A percentile compares a stretch with the other conserved stretches of the same genome.
These are phyloP conservation scores for Talpa occidentalis DNA, from an alignment of 2,113 vertebrate species.

Conservation along the genomic window DNA sequence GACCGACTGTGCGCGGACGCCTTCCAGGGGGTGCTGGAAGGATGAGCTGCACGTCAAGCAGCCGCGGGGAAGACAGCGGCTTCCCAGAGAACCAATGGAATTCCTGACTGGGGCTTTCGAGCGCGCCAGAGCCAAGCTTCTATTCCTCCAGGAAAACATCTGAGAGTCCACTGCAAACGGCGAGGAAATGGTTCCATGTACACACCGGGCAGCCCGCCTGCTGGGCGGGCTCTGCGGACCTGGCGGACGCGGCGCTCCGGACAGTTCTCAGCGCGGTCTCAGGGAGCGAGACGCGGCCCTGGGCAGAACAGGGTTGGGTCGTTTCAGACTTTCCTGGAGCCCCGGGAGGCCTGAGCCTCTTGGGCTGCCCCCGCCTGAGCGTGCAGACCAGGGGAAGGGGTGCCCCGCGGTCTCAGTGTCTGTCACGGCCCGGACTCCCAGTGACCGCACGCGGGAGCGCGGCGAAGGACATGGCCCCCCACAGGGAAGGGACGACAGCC, in stretches of 20 bases:
- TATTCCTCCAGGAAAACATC: background rate
- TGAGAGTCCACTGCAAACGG: background rate
- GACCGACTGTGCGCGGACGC: rapidly evolving
- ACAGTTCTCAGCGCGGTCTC: too few relatives aligned
- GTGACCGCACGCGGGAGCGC: too few relatives aligned
- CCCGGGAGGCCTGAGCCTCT: too few relatives aligned
- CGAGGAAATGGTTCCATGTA: rapidly evolving
- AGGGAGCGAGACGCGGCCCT: rapidly evolving
- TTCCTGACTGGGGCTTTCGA: background rate
- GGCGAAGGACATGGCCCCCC: too few relatives aligned
- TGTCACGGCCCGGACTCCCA: too few relatives aligned
- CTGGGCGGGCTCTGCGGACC: rapidly evolving
- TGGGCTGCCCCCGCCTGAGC: too few relatives aligned
- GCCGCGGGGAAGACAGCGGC: rapidly evolving
- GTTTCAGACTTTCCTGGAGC: too few relatives aligned
- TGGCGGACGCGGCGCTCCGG: too few relatives aligned
- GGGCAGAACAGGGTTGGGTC: too few relatives aligned
- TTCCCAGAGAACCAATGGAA: rapidly evolving
- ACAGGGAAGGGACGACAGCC: too few relatives aligned
- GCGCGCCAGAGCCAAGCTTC: background rate
- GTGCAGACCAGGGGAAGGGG: too few relatives aligned
- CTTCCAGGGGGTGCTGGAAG: background rate
- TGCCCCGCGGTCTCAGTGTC: too few relatives aligned
- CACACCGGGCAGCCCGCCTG: rapidly evolving
- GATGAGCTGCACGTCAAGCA: rapidly evolving